Percentiles rank a stretch among this genome's conserved stretches.
Evolutionary conservation across 1,140 invertebrate species (phyloP).

Genomic region (Bombus breviceps): DNA sequence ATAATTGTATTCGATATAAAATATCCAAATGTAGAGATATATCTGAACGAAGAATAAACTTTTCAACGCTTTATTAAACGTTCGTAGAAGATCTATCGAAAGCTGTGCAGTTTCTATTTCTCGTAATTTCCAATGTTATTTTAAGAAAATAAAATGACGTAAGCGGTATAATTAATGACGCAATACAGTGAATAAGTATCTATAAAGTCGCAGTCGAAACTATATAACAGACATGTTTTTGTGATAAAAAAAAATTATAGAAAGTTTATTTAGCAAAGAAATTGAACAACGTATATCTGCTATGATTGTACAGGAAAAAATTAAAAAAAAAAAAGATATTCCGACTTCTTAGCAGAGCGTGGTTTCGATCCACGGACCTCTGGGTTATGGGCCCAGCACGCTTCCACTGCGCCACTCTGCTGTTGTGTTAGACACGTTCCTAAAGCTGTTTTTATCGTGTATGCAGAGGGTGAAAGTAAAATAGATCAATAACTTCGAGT

Average conservation of each 20-base stretch:
- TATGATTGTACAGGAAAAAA: background rate
- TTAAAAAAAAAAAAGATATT: background rate
- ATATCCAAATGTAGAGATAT: no score
- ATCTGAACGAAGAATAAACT: no score
- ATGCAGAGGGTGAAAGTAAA: background rate
- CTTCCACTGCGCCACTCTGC: slow-evolving; percentile 99
- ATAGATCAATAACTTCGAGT: background rate
- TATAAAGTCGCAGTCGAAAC: no score
- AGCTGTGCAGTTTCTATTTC: no score
- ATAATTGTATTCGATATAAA: no score
- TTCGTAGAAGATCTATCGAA: no score
- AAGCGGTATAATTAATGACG: no score
- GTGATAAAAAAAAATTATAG: background rate
- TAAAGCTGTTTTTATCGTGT: fast-evolving
- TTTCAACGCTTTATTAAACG: no score
- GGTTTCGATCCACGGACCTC: slow-evolving; percentile 98
- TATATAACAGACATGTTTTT: background rate
- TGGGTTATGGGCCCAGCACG: slow-evolving; percentile 99
- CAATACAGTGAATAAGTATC: no score
- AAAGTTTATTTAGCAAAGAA: background rate
- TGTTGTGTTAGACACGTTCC: slow-evolving; percentile 53
- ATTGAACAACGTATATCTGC: background rate
- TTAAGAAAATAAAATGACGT: no score
- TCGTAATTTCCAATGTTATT: no score
- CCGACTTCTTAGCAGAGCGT: slow-evolving; percentile 87